Conservation (phyloP, 2,113 vertebrate species). For the Aptenodytes forsteri region DNA sequence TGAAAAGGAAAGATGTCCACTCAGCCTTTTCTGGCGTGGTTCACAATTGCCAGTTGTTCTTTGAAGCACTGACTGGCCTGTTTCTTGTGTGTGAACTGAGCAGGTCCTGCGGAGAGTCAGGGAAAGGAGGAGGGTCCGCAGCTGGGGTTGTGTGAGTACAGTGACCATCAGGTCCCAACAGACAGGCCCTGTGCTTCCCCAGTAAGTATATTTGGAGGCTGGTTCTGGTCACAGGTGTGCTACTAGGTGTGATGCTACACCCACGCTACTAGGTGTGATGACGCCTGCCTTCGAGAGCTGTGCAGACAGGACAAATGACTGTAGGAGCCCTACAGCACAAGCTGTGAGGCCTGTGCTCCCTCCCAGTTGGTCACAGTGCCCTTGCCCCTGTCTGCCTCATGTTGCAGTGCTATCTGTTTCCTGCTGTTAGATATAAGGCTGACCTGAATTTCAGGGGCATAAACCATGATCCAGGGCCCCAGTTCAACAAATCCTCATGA, state of each 20-base stretch:
- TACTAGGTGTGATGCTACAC: background rate
- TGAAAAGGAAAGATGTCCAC: background rate
- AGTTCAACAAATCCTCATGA: background rate
- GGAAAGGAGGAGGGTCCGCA: background rate
- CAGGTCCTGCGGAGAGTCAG: background rate
- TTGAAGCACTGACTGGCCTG: background rate
- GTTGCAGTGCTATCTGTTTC: background rate
- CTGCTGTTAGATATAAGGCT: background rate
- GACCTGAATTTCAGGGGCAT: background rate
- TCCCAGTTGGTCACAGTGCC: background rate
- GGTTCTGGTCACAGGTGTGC: background rate
- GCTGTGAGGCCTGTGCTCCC: background rate
- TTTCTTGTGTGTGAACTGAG: background rate
- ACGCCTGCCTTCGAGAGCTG: background rate
- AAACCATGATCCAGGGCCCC: background rate
- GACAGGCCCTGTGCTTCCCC: background rate
- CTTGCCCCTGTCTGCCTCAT: background rate
- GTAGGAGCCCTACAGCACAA: background rate
- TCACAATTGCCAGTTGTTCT: background rate
- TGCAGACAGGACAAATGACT: background rate
- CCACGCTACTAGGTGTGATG: background rate
- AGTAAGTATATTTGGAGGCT: background rate
- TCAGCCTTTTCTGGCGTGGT: background rate
- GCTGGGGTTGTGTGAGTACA: background rate
- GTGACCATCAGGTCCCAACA: background rate